Conservation (phyloP, 1,140 invertebrate species). For the Megalopta genalis region DNA sequence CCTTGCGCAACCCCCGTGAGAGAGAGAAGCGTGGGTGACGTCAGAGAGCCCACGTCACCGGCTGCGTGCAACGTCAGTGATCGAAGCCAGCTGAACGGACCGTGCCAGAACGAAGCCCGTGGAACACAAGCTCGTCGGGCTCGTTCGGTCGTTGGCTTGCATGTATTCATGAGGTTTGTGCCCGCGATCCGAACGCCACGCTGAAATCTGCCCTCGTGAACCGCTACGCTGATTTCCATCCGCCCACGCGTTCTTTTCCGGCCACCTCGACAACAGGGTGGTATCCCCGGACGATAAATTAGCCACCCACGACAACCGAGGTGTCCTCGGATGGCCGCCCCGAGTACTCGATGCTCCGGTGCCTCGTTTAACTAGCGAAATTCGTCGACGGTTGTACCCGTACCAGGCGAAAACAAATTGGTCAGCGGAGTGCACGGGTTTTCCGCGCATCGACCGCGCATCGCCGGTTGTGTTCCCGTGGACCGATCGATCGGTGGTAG, state of each 20-base stretch:
- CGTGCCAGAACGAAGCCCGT: conserved; percentile 43
- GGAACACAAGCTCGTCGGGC: background rate
- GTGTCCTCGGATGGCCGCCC: too few relatives aligned
- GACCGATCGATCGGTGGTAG: background rate
- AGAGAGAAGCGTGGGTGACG: conserved; percentile 59
- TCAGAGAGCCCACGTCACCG: conserved; percentile 70
- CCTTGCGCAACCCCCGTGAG: conserved; percentile 70
- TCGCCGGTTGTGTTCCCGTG: background rate
- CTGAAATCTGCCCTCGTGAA: conserved; percentile 23
- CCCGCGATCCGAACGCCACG: background rate
- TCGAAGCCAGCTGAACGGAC: conserved; percentile 77
- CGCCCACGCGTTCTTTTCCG: background rate
- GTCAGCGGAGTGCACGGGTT: too few relatives aligned
- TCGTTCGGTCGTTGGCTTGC: conserved; percentile 57
- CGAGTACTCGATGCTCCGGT: too few relatives aligned
- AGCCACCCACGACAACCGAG: too few relatives aligned
- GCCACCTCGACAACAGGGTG: too few relatives aligned
- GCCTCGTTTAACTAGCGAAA: too few relatives aligned
- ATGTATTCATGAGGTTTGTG: conserved; percentile 69
- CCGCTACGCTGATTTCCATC: background rate
- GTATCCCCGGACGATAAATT: too few relatives aligned
- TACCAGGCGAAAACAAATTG: too few relatives aligned
- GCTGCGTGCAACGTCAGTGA: conserved; percentile 75
- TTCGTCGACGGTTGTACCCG: too few relatives aligned
- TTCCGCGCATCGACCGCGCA: too few relatives aligned